Percentiles rank a stretch among this genome's conserved stretches.
Conservation (phyloP, 2,797 vertebrate species). For the Cynopterus sphinx region DNA sequence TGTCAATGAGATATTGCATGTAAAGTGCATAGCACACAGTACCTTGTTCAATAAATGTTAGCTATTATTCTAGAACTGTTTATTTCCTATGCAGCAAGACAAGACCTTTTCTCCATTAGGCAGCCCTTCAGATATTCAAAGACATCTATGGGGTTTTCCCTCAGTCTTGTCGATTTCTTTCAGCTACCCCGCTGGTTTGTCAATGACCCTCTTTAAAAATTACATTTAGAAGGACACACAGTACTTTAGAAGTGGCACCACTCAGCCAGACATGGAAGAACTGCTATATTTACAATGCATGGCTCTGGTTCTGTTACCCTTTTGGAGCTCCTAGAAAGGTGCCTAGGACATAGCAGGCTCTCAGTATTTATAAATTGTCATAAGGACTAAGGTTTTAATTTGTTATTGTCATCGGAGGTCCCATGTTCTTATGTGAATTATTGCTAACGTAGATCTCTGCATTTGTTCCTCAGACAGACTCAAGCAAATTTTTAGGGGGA, state of each 20-base stretch:
- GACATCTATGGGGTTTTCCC: background rate
- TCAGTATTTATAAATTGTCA: background rate
- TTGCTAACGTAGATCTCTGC: background rate
- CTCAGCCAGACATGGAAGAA: background rate
- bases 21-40: background rate
- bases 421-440: slow-evolving; percentile 11
- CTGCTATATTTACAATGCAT: background rate
- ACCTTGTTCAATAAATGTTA: background rate
- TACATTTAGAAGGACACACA: background rate
- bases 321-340: background rate
- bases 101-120: background rate
- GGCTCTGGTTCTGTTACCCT: background rate
- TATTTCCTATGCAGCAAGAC: background rate
- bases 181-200: background rate
- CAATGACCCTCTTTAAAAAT: background rate
- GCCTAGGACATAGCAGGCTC: background rate
- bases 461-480: background rate
- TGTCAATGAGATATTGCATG: background rate
- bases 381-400: background rate
- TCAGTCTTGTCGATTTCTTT: background rate
- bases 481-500: background rate
- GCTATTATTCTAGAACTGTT: slow-evolving; percentile 24
- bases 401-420: background rate
- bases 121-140: background rate
- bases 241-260: background rate